Conservation (phyloP, 2,888 invertebrate genomes). For the Scrobipalpa atriplicella region DNA sequence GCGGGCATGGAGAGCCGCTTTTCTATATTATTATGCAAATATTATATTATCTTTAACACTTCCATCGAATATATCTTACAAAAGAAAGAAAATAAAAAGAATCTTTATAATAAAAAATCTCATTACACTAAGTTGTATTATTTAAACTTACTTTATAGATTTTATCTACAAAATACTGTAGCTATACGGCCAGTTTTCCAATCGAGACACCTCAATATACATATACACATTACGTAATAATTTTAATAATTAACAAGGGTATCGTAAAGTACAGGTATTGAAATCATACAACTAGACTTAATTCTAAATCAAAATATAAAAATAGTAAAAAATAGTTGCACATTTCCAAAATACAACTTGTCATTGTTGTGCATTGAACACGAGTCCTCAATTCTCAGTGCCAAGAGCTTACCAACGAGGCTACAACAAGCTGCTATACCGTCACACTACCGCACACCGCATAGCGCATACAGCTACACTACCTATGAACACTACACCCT, state of each 20-base stretch:
- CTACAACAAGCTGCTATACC: slow-evolving; percentile 52
- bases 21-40: slow-evolving; percentile 86
- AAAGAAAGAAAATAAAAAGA: slow-evolving; percentile 81
- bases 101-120: slow-evolving; percentile 81
- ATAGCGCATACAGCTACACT: slow-evolving; percentile 47
- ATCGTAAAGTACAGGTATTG: slow-evolving; percentile 74
- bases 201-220: slow-evolving; percentile 66
- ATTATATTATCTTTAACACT: slow-evolving; percentile 85
- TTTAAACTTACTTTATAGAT: slow-evolving; percentile 80
- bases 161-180: slow-evolving; percentile 83
- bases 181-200: slow-evolving; percentile 77
- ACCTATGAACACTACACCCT: slow-evolving; percentile 47
- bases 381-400: slow-evolving; percentile 32
- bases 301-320: slow-evolving; percentile 82
- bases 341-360: slow-evolving; percentile 73
- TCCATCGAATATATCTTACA: slow-evolving; percentile 83
- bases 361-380: slow-evolving; percentile 70
- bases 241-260: slow-evolving; percentile 72
- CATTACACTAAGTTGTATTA: slow-evolving; percentile 79
- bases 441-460: neutral
- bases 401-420: slow-evolving; percentile 4
- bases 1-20: slow-evolving; percentile 88
- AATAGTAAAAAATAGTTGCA: slow-evolving; percentile 82
- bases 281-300: slow-evolving; percentile 81
- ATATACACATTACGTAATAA: slow-evolving; percentile 66